Conservation (phyloP, 2,113 vertebrate genomes). For the Girardinichthys multiradiatus region DNA sequence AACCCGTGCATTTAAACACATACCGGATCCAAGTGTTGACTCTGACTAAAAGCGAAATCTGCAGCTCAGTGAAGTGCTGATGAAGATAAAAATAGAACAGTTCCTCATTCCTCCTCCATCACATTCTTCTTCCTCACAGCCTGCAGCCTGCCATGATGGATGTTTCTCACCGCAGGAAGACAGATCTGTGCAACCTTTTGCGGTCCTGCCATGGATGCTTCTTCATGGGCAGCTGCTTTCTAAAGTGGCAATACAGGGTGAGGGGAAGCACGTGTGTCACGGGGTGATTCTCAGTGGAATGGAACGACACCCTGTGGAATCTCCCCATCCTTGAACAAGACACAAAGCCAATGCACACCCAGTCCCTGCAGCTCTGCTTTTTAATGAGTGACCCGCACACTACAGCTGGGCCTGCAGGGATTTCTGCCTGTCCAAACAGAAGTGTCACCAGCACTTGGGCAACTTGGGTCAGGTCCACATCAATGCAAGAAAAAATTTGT, state of each 20-base stretch:
- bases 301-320: slow-evolving; percentile 77
- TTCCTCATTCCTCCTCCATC: slow-evolving; percentile 15
- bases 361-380: slow-evolving; percentile 45
- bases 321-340: slow-evolving; percentile 64
- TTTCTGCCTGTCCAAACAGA: slow-evolving; percentile 25
- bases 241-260: slow-evolving; percentile 26
- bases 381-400: slow-evolving; percentile 76
- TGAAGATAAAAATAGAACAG: slow-evolving; percentile 27
- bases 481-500: neutral
- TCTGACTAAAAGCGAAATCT: slow-evolving; percentile 12
- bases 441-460: slow-evolving; percentile 50
- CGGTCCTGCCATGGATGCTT: slow-evolving; percentile 36
- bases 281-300: slow-evolving; percentile 35
- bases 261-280: neutral
- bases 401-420: slow-evolving; percentile 71
- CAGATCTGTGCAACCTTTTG: slow-evolving; percentile 40
- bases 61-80: slow-evolving; percentile 6
- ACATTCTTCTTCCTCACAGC: slow-evolving; percentile 21
- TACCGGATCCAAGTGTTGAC: neutral
- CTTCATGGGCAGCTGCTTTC: slow-evolving; percentile 48
- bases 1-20: neutral
- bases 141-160: slow-evolving; percentile 38
- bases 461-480: neutral
- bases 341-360: slow-evolving; percentile 47
- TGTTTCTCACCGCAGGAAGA: slow-evolving; percentile 40